phyloP scores from a whole-genome alignment of 2,888 invertebrate genomes.

The Conistra vaccinii region DNA sequence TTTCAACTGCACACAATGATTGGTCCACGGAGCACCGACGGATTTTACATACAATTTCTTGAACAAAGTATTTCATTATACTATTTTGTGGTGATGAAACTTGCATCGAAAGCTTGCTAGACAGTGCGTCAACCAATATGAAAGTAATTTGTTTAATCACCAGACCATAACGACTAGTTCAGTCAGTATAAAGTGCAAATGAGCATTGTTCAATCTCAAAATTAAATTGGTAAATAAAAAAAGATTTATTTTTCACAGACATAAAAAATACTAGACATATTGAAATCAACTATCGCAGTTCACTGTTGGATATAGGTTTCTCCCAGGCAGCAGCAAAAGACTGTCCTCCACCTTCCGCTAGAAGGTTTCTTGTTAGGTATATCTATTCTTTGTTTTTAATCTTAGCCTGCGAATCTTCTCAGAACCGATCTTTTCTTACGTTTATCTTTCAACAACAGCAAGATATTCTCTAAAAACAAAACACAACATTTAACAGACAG shows the following conservation, averaged over 20 bases:
- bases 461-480: not conserved
- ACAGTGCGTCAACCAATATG: constrained; percentile 61
- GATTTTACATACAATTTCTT: constrained; percentile 36
- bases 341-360: no score
- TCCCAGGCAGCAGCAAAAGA: no score
- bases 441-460: not conserved
- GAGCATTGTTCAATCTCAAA: constrained; percentile 3
- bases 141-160: constrained; percentile 73
- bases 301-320: no score
- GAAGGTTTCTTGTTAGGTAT: no score
- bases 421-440: no score
- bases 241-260: not conserved
- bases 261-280: no score
- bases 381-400: no score
- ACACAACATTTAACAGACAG: not conserved
- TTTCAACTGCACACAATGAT: not conserved
- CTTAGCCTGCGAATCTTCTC: no score
- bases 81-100: constrained; percentile 43
- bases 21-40: no score
- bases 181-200: constrained; percentile 4
- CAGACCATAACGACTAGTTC: constrained; percentile 61
- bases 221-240: not conserved
- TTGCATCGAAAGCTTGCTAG: constrained; percentile 51
- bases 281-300: no score
- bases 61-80: constrained; percentile 35